Evolutionary conservation across 1,140 invertebrate genomes (phyloP).

Genomic region (Drosophila kurseongensis): DNA sequence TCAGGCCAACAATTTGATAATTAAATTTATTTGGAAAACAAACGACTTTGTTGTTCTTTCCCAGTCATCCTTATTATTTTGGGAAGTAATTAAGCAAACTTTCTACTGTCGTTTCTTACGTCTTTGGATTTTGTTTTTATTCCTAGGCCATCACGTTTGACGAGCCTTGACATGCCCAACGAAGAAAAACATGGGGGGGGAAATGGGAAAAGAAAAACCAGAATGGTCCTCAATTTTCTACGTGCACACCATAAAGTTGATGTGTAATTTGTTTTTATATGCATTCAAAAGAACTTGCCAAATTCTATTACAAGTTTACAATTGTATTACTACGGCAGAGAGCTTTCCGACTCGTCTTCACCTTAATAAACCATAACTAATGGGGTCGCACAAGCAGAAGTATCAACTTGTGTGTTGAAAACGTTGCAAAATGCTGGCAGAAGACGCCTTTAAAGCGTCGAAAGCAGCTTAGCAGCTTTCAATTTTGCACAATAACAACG

Average conservation of each 20-base stretch:
- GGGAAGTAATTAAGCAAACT: slow-evolving; percentile 77
- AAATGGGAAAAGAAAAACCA: slow-evolving; percentile 37
- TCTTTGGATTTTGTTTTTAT: slow-evolving; percentile 35
- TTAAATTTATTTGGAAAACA: slow-evolving; percentile 53
- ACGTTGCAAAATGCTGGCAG: slow-evolving; percentile 5
- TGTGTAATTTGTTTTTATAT: slow-evolving; percentile 77
- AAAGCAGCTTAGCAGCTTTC: slow-evolving; percentile 46
- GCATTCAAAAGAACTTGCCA: slow-evolving; percentile 63
- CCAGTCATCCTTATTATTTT: slow-evolving; percentile 53
- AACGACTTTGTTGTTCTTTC: slow-evolving; percentile 16
- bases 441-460: slow-evolving; percentile 38
- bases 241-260: slow-evolving; percentile 76
- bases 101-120: slow-evolving; percentile 54
- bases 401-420: slow-evolving; percentile 15
- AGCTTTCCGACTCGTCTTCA: slow-evolving; percentile 39
- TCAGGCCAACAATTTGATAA: slow-evolving; percentile 50
- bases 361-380: slow-evolving; percentile 80
- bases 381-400: slow-evolving; percentile 43
- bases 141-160: slow-evolving; percentile 65
- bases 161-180: slow-evolving; percentile 54
- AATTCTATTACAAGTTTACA: slow-evolving; percentile 80
- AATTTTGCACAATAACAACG: slow-evolving; percentile 57
- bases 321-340: slow-evolving; percentile 68
- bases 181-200: slow-evolving; percentile 7
- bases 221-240: slow-evolving; percentile 66